Conservation (phyloP, 2,888 invertebrate genomes). For the Synanthedon vespiformis region DNA sequence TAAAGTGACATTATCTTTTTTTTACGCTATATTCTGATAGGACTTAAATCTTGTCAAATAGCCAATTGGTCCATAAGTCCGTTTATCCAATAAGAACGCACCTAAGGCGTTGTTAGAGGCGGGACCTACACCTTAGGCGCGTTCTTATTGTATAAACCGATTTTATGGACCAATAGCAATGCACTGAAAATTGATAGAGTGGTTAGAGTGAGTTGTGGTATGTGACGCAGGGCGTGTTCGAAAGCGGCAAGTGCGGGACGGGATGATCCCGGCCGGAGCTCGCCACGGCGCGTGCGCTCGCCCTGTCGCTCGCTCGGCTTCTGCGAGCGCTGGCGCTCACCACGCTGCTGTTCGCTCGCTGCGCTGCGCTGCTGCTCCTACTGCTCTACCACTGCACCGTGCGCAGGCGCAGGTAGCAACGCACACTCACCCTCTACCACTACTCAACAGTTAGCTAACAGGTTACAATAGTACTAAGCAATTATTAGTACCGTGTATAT, state of each 20-base stretch:
- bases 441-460: background rate
- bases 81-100: no score
- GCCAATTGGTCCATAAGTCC: no score
- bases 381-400: conserved; percentile 14
- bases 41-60: no score
- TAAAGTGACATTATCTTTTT: no score
- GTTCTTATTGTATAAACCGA: no score
- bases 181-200: no score
- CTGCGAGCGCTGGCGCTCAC: conserved; percentile 11
- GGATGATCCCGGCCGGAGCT: conserved; percentile 65
- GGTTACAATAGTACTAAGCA: no score
- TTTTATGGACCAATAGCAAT: no score
- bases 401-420: background rate
- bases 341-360: conserved; percentile 17
- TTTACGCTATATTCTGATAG: no score
- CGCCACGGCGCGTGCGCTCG: conserved; percentile 32
- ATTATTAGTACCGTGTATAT: no score
- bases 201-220: conserved; percentile 68
- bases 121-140: no score
- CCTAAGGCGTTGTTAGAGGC: no score
- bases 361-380: conserved; percentile 24
- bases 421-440: background rate
- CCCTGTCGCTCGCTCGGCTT: conserved; percentile 11
- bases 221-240: conserved; percentile 76
- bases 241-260: conserved; percentile 89